phyloP scores from a whole-genome alignment of 2,888 invertebrate genomes.

The Pterostichus niger region DNA sequence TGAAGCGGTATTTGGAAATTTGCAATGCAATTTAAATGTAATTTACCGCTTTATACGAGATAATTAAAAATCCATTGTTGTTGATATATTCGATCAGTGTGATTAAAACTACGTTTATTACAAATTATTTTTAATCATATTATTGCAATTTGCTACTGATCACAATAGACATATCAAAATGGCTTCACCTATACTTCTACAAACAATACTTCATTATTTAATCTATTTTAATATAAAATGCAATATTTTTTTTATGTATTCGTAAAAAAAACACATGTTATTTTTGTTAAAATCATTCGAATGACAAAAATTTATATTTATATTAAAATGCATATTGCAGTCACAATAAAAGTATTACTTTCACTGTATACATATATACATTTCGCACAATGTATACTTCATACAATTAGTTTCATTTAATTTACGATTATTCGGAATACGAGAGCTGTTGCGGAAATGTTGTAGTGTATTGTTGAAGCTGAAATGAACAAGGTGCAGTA shows the following conservation, averaged over 20 bases:
- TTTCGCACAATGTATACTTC: no score
- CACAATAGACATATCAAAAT: background rate
- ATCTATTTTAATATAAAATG: no score
- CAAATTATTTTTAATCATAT: conserved; percentile 34
- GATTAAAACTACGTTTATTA: conserved; percentile 41
- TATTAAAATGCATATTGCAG: no score
- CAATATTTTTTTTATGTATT: no score
- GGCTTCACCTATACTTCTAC: no score
- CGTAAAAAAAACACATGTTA: no score
- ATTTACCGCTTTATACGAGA: conserved; percentile 41
- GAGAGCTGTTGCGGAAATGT: background rate
- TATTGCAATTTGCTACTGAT: background rate
- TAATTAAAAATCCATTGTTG: conserved; percentile 52
- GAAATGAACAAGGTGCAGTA: conserved; percentile 23
- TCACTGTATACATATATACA: no score
- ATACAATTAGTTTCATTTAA: conserved; percentile 21
- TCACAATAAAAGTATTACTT: no score
- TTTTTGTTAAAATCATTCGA: no score
- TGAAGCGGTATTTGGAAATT: conserved; percentile 52
- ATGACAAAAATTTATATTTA: no score
- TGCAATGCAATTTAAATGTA: conserved; percentile 51
- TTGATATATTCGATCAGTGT: conserved; percentile 24
- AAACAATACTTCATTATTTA: no score
- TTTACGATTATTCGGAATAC: background rate
- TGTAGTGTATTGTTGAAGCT: conserved; percentile 15